These are phyloP conservation scores for Diachasmimorpha longicaudata DNA, from an alignment of 1,140 invertebrate genomes.

Conservation along the genomic window DNA sequence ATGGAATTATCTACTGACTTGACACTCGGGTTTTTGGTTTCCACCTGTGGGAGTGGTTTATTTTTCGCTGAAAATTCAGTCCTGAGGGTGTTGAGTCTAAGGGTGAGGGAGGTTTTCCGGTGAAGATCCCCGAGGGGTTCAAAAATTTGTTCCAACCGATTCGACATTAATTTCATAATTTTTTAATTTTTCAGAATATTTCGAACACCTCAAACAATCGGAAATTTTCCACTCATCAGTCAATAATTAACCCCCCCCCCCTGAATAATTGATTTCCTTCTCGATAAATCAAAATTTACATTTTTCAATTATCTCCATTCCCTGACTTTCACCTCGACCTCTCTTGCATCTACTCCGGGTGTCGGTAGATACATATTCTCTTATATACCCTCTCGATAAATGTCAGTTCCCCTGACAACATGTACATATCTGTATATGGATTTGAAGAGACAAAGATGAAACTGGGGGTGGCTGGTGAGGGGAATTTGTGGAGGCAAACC, in stretches of 20 bases:
- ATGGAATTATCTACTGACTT: not conserved
- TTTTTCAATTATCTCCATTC: not conserved
- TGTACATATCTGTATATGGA: not conserved
- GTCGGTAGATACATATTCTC: not conserved
- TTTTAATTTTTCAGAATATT: too few relatives aligned
- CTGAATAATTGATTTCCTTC: too few relatives aligned
- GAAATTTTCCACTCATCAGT: too few relatives aligned
- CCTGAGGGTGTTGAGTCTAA: too few relatives aligned
- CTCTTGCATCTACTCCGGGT: not conserved
- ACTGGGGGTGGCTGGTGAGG: not conserved
- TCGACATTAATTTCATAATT: too few relatives aligned
- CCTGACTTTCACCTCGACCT: not conserved
- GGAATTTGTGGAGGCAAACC: not conserved
- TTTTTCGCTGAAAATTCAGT: not conserved
- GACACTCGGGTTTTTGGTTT: not conserved
- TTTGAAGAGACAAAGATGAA: slow-evolving; percentile 9
- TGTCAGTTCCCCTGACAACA: not conserved
- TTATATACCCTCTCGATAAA: slow-evolving; percentile 1
- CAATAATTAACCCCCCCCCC: too few relatives aligned
- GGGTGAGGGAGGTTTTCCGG: too few relatives aligned
- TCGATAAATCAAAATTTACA: too few relatives aligned
- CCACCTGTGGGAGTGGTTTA: not conserved
- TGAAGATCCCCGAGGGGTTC: too few relatives aligned
- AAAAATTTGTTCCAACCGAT: too few relatives aligned
- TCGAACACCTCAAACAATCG: too few relatives aligned